Percentiles rank a stretch among this genome's conserved stretches.
Evolutionary conservation across 2,797 vertebrate species (phyloP).

Genomic region (Oophaga sylvatica): DNA sequence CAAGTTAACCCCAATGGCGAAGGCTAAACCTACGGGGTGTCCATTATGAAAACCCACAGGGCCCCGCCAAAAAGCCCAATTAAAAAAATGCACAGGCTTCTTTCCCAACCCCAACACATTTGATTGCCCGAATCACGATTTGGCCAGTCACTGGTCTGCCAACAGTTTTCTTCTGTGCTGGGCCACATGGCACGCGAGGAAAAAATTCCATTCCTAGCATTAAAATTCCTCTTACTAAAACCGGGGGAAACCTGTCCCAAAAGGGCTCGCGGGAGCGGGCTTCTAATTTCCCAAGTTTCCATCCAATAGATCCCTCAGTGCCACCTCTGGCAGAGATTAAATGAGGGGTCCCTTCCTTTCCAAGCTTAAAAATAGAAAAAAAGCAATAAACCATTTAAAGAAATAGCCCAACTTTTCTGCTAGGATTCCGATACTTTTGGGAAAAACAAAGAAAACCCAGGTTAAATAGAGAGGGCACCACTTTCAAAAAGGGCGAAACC

Average conservation of each 20-base stretch:
- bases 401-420: slow-evolving; percentile 77
- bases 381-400: slow-evolving; percentile 93
- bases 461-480: not conserved
- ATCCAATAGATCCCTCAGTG: slow-evolving; percentile 84
- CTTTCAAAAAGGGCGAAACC: too few species aligned
- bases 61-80: too few species aligned
- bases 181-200: slow-evolving; percentile 79
- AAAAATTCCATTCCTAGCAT: slow-evolving; percentile 76
- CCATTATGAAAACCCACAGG: too few species aligned
- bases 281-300: slow-evolving; percentile 97
- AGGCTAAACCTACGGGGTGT: too few species aligned
- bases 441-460: too few species aligned
- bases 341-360: too few species aligned
- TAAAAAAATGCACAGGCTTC: slow-evolving; percentile 77
- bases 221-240: slow-evolving; percentile 82
- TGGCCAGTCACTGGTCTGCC: slow-evolving; percentile 74
- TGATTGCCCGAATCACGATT: slow-evolving; percentile 84
- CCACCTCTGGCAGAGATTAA: slow-evolving; percentile 87
- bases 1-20: too few species aligned
- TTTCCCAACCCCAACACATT: too few species aligned
- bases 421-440: slow-evolving; percentile 16
- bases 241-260: too few species aligned
- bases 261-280: too few species aligned
- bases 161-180: slow-evolving; percentile 76
- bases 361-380: too few species aligned